Conservation (phyloP, 2,797 vertebrate species). For the Acrossocheilus fasciatus region DNA sequence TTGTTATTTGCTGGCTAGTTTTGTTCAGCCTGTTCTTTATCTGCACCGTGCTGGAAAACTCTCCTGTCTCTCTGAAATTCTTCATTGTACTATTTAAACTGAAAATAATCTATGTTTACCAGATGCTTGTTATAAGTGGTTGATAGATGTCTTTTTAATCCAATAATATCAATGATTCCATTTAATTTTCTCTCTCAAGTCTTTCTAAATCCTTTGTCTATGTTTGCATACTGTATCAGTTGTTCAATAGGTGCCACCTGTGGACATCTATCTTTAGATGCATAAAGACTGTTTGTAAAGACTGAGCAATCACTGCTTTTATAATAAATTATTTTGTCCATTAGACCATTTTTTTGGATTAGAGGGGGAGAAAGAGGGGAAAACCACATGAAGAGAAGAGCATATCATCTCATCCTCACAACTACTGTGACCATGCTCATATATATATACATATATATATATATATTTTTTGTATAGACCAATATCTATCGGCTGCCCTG, state of each 20-base stretch:
- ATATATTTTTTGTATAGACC: too few species aligned
- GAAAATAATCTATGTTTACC: too few species aligned
- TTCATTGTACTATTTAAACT: too few species aligned
- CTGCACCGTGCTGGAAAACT: not conserved
- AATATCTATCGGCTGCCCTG: too few species aligned
- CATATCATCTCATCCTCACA: too few species aligned
- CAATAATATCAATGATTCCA: not conserved
- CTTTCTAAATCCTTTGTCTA: not conserved
- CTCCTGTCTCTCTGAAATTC: not conserved
- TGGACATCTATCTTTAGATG: not conserved
- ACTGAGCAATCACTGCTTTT: not conserved
- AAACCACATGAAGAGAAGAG: too few species aligned
- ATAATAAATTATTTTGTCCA: too few species aligned
- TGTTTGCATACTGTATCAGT: not conserved
- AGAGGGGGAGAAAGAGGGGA: too few species aligned
- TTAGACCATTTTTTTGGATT: too few species aligned
- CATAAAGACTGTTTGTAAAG: not conserved
- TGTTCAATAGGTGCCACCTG: not conserved
- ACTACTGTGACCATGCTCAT: too few species aligned
- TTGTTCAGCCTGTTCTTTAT: slow-evolving; percentile 11
- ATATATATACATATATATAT: too few species aligned
- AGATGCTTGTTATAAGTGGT: too few species aligned
- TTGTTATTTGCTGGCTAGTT: not conserved
- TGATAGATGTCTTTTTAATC: not conserved
- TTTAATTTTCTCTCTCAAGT: not conserved